These are phyloP conservation scores for Menidia beryllina DNA, from an alignment of 2,113 vertebrate species.

Conservation along the genomic window DNA sequence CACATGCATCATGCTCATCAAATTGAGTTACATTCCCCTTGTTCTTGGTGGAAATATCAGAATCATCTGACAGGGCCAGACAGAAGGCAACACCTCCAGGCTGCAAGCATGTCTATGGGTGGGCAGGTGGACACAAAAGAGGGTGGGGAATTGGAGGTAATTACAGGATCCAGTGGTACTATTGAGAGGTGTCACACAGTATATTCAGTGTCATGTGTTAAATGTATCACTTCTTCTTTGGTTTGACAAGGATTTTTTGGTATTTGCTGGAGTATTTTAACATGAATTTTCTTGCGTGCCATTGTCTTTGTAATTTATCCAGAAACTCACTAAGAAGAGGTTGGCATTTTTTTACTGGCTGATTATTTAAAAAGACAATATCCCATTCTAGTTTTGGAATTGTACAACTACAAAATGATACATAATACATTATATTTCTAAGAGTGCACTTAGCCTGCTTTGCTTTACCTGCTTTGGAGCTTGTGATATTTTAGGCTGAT, in stretches of 20 bases:
- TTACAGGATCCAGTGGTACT: constrained; percentile 52
- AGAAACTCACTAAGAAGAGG: background rate
- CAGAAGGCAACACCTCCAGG: constrained; percentile 67
- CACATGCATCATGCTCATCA: constrained; percentile 77
- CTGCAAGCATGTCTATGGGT: constrained; percentile 51
- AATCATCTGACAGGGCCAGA: constrained; percentile 69
- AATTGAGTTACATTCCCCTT: constrained; percentile 76
- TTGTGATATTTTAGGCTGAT: too few relatives aligned
- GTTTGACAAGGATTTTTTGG: constrained; percentile 1
- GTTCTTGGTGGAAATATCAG: constrained; percentile 71
- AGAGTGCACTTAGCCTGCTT: too few relatives aligned
- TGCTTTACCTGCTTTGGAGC: too few relatives aligned
- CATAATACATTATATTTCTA: too few relatives aligned
- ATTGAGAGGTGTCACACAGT: constrained; percentile 31
- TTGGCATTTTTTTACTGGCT: background rate
- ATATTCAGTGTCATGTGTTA: constrained; percentile 23
- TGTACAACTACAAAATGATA: background rate
- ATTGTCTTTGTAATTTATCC: background rate
- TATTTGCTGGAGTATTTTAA: background rate
- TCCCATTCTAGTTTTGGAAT: too few relatives aligned
- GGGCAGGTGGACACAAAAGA: constrained; percentile 48
- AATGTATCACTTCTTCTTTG: constrained; percentile 6
- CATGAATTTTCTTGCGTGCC: background rate
- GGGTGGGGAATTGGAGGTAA: constrained; percentile 45
- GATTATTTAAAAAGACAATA: background rate